phyloP scores from a whole-genome alignment of 2,888 invertebrate species.

The Theretra japonica region DNA sequence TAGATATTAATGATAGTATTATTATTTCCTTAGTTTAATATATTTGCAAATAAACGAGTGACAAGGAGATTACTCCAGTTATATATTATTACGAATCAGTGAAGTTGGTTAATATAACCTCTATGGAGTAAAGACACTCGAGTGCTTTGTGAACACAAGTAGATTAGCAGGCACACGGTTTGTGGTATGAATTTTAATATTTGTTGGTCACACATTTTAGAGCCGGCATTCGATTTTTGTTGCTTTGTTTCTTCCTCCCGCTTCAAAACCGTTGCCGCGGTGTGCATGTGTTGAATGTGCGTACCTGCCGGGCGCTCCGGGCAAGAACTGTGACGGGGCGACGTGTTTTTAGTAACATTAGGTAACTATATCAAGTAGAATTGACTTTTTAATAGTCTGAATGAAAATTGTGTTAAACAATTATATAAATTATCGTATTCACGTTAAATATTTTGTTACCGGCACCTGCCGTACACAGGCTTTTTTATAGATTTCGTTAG shows the following conservation, averaged over 20 bases:
- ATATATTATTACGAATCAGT: no score
- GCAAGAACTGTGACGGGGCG: constrained; percentile 19
- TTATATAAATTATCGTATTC: neutral
- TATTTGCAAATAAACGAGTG: no score
- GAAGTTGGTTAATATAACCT: no score
- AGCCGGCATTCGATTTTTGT: neutral
- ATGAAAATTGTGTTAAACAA: neutral
- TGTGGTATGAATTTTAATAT: neutral
- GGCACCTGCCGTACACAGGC: neutral
- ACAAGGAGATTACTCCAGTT: no score
- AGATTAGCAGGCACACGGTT: no score
- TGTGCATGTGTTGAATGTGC: constrained; percentile 24
- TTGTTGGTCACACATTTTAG: neutral
- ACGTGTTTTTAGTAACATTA: constrained; percentile 15
- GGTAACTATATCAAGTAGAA: neutral
- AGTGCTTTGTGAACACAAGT: no score
- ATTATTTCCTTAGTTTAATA: no score
- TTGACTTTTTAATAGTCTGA: neutral
- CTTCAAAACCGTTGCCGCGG: constrained; percentile 17
- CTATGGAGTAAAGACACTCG: no score
- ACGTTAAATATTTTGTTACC: neutral
- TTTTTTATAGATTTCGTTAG: neutral
- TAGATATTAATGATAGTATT: no score
- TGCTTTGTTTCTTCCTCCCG: constrained; percentile 5
- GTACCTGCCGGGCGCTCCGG: constrained; percentile 20